These are phyloP conservation scores for Taenioides sp. DNA, from an alignment of 2,797 vertebrate species.

Conservation along the genomic window DNA sequence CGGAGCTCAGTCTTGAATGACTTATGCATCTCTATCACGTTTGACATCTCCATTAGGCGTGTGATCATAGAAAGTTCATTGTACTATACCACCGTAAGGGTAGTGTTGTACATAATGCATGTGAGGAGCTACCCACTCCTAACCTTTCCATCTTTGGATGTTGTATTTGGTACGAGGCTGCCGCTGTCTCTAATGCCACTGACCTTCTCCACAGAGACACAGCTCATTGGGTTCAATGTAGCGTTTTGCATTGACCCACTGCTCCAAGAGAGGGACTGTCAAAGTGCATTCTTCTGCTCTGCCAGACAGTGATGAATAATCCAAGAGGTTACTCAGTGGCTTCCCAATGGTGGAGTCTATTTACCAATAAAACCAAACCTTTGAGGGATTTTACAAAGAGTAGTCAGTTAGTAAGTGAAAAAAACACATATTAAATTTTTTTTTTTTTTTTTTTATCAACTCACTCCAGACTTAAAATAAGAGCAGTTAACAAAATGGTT, in stretches of 20 bases:
- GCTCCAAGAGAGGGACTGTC: slow-evolving; percentile 67
- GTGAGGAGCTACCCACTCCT: slow-evolving; percentile 9
- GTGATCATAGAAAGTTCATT: slow-evolving; percentile 1
- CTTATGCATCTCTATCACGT: slow-evolving; percentile 23
- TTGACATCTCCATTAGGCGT: slow-evolving; percentile 7
- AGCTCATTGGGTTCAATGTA: slow-evolving; percentile 39
- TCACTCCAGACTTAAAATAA: too few relatives aligned
- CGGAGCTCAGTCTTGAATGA: slow-evolving; percentile 13
- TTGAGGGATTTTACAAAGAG: too few relatives aligned
- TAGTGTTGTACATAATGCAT: slow-evolving; percentile 13
- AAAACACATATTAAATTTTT: not conserved
- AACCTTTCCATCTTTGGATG: slow-evolving; percentile 39
- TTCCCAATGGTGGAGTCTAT: slow-evolving; percentile 60
- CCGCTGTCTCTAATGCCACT: slow-evolving; percentile 43
- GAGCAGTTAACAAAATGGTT: too few relatives aligned
- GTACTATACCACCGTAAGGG: not conserved
- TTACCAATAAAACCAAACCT: slow-evolving; percentile 21
- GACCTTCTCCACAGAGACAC: slow-evolving; percentile 69
- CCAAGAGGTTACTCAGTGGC: slow-evolving; percentile 53
- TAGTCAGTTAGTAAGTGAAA: not conserved
- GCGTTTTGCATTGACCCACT: slow-evolving; percentile 67
- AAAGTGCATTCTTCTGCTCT: slow-evolving; percentile 66
- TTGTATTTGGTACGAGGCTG: not conserved
- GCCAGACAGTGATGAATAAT: slow-evolving; percentile 70
- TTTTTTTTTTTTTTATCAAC: too few relatives aligned